Conservation (phyloP, 2,113 vertebrate genomes). For the Perognathus longimembris region DNA sequence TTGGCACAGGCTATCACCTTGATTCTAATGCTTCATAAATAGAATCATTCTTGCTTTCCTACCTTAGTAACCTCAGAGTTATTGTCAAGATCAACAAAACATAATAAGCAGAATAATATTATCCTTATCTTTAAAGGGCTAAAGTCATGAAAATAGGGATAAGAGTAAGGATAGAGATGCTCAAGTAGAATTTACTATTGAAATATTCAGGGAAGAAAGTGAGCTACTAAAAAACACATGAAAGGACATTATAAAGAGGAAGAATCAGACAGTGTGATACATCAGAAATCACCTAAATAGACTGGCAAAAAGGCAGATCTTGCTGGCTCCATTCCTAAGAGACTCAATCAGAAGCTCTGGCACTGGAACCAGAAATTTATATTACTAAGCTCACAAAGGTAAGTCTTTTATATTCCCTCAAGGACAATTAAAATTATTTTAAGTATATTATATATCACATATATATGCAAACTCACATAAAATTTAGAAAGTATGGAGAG, state of each 20-base stretch:
- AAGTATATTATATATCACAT: too few species aligned
- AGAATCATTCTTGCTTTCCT: constrained; percentile 19
- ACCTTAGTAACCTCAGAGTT: not conserved
- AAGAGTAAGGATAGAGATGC: not conserved
- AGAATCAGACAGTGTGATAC: not conserved
- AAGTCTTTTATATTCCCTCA: not conserved
- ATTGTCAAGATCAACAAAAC: constrained; percentile 14
- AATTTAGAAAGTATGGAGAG: too few species aligned
- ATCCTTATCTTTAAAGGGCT: not conserved
- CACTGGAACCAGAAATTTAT: not conserved
- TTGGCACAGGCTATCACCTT: not conserved
- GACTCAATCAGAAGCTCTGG: not conserved
- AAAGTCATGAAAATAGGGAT: constrained; percentile 3
- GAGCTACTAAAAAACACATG: not conserved
- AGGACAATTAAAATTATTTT: not conserved
- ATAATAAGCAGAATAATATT: constrained; percentile 20
- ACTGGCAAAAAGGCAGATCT: not conserved
- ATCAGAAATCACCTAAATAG: not conserved
- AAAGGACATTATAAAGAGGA: not conserved
- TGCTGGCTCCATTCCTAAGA: not conserved
- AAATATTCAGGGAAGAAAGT: constrained; percentile 9
- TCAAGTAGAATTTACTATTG: not conserved
- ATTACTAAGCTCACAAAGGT: not conserved
- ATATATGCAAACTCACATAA: too few species aligned
- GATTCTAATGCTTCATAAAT: constrained; percentile 16